Evolutionary conservation across 2,888 invertebrate genomes (phyloP), one percentile per base, ranked within the genome.

Genomic region (Athalia circularis): DNA sequence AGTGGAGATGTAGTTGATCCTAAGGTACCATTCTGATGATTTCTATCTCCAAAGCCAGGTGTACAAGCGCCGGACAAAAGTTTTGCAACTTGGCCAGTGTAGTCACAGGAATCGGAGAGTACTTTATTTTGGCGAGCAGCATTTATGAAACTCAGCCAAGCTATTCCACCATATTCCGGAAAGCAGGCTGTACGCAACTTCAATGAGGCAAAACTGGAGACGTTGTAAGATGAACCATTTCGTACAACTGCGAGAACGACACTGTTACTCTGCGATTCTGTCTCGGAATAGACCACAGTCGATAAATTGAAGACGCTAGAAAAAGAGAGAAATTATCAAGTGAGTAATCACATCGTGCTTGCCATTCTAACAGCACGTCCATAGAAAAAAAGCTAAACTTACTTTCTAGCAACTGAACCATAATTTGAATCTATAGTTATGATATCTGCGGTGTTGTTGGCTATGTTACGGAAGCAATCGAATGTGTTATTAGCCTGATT

Each of bases 101-200:
- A 94, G 86, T 94, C 92, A 82, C 94, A 94, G 68, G 92, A 91
- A 0, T 89, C 83, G 5, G 91, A 88, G 64, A 93, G 86, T 2
- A 93, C 87, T 8, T 91, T 89, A 0, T 91, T 88, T 79, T 91
- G 90, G 50, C 93, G 92, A 0, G 92, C 92, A 0, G 91, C 86
- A 62, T 93, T 92, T 3, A 94, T 90, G 85, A 94, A 94, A 1
- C 94, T 92, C 65, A 94, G 88, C 91, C 93, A 94, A 5, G 94
- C 93, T 77, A 94, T 92, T 54, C 94, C 94, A 0, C 94, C 93
- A 82, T 92, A 95, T 84, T 94, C 93, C 0, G 94, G 94, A 90
- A 95, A 93, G 87, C 95, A 95, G 0, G 93, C 94, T 45, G 90
- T 92, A 81, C 91, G 92, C 0, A 90, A 91, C 59, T 92, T 90